Evolutionary conservation across 1,140 invertebrate species (phyloP).

Genomic region (Cotesia glomerata): DNA sequence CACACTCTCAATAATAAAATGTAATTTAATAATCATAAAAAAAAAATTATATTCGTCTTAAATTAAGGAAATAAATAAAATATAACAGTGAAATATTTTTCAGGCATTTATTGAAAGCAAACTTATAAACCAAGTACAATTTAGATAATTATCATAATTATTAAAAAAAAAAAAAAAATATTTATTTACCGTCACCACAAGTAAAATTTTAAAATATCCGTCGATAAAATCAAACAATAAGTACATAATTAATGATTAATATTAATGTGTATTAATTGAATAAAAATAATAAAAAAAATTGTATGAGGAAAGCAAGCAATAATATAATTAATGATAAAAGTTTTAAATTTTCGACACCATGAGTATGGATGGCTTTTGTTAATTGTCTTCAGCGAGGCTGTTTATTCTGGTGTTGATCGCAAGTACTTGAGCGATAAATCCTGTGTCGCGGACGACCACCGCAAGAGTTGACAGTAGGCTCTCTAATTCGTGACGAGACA

Average conservation of each 20-base stretch:
- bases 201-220: too few relatives aligned
- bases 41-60: not conserved
- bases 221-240: not conserved
- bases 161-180: not conserved
- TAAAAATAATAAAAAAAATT: slow-evolving; percentile 47
- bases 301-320: slow-evolving; percentile 53
- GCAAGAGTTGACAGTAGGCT: slow-evolving; percentile 70
- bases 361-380: slow-evolving; percentile 52
- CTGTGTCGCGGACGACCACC: slow-evolving; percentile 73
- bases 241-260: too few relatives aligned
- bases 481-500: slow-evolving; percentile 69
- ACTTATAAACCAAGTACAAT: not conserved
- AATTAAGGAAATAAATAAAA: slow-evolving; percentile 7
- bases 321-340: slow-evolving; percentile 42
- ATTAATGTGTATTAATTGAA: slow-evolving; percentile 9
- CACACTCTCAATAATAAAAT: too few relatives aligned
- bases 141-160: not conserved
- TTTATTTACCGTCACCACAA: too few relatives aligned
- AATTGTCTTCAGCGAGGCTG: slow-evolving; percentile 77
- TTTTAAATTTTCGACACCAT: slow-evolving; percentile 38
- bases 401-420: slow-evolving; percentile 77
- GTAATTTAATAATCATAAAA: not conserved
- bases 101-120: not conserved
- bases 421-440: slow-evolving; percentile 74
- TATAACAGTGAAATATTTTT: not conserved